Evolutionary conservation across 92 coral and sea anemone species (phyloP), one percentile per base, ranked within the genome.

Genomic region (Chrysogorgia sp.): DNA sequence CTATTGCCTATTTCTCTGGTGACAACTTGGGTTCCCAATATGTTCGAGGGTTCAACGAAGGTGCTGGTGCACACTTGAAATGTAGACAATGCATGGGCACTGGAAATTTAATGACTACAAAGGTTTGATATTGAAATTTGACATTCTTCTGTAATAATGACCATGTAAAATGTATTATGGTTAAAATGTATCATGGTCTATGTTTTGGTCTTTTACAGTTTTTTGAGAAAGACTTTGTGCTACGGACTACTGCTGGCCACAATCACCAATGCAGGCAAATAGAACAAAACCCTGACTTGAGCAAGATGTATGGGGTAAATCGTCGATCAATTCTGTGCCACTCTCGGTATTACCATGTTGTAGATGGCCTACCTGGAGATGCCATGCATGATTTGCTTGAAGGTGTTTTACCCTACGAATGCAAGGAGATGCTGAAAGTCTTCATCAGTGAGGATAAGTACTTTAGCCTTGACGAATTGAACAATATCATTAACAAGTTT

Each of bases 251-350:
- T 64, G 50, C 71, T 2, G 49, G 71, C 47, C 71, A 64, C 28
- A 48, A 64, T 64, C 45, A 40, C 22, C 71, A 64, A 3, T 64
- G 71, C 25, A 40, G 35, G 14, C 35, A 21, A 15, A 22, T 64
- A 0, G 13, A 64, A 37, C 71, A 64, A 23, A 40, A 64, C n/a
- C 19, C 31, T 1, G 45, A 64, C 20, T 64, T 64, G 71, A 17
- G 71, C 20, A 64, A 64, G 35, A 37, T 64, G 71, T 64, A 64
- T 64, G 71, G 71, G 21, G 71, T 64, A 64, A 2, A 48, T 48
- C 31, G 71, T 20, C 2, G 14, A 14, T 33, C 49, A 13, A 64
- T 64, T 26, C 71, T 64, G 22, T 20, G 35, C 49, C 17, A 58
- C 23, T 58, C 64, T 31, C 21, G 49, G n/a, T 64, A 64, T 64